Conservation (phyloP, 2,888 invertebrate genomes). For the Philaethria dido region DNA sequence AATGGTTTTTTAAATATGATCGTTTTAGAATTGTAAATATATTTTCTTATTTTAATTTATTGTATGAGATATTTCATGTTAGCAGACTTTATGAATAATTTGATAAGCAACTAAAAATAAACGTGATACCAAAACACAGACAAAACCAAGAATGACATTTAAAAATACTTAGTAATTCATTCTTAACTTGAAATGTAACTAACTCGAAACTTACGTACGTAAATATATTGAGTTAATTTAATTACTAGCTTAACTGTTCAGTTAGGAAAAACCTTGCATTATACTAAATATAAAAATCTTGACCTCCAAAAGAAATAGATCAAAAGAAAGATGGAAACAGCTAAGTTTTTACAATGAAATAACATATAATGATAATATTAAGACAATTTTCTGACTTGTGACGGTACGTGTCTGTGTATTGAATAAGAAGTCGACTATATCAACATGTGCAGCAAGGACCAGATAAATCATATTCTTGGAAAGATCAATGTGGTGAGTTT, state of each 20-base stretch:
- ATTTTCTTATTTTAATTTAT: too few species aligned
- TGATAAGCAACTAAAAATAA: too few species aligned
- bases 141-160: too few species aligned
- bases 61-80: too few species aligned
- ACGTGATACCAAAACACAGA: too few species aligned
- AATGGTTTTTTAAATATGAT: too few species aligned
- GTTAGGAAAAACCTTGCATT: neutral
- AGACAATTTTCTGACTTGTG: conserved; percentile 45
- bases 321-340: conserved; percentile 11
- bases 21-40: too few species aligned
- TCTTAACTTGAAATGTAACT: neutral
- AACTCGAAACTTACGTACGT: neutral
- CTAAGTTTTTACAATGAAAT: conserved; percentile 7
- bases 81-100: too few species aligned
- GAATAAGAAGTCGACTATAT: conserved; percentile 48
- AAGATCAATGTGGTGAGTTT: conserved; percentile 89
- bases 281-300: conserved; percentile 30
- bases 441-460: conserved; percentile 87
- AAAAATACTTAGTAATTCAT: too few species aligned
- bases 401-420: conserved; percentile 62
- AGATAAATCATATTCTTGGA: conserved; percentile 88
- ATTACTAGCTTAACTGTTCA: neutral
- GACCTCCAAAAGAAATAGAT: conserved; percentile 50
- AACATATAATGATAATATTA: conserved; percentile 20
- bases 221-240: neutral